A percentile compares a stretch with the other conserved stretches of the same genome.
These are phyloP conservation scores for Rhamnusium bicolor DNA, from an alignment of 2,888 invertebrate species.

Conservation along the genomic window DNA sequence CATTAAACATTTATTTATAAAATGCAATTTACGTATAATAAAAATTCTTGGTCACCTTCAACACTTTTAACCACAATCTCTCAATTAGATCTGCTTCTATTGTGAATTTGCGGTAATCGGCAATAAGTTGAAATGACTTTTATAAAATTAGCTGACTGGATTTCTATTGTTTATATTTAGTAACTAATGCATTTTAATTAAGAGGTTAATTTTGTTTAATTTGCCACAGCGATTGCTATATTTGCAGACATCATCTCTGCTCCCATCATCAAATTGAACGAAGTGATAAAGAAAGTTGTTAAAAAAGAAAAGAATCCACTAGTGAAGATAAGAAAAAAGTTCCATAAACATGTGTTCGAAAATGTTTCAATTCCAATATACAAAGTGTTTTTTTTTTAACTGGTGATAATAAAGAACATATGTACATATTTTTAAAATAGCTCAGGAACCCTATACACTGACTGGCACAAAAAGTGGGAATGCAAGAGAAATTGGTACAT, in stretches of 20 bases:
- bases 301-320: too few relatives aligned
- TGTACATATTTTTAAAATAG: too few relatives aligned
- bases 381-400: too few relatives aligned
- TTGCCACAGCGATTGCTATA: not conserved
- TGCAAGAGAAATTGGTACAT: too few relatives aligned
- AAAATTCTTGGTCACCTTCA: constrained; percentile 16
- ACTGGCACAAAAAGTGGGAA: too few relatives aligned
- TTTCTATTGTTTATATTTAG: not conserved
- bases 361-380: too few relatives aligned
- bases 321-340: too few relatives aligned
- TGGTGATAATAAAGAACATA: too few relatives aligned
- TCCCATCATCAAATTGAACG: not conserved
- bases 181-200: not conserved
- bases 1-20: not conserved
- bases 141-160: not conserved
- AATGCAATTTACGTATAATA: not conserved
- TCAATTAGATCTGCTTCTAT: constrained; percentile 9
- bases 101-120: constrained; percentile 5
- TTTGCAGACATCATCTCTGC: not conserved
- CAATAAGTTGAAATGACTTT: not conserved
- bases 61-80: not conserved
- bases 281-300: too few relatives aligned
- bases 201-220: not conserved
- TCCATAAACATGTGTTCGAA: too few relatives aligned
- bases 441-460: too few relatives aligned